Base-by-base conservation (phyloP, 30 jellyfish, hydroid and myxozoan species). In the Chrysaora quinquecirrha region DNA sequence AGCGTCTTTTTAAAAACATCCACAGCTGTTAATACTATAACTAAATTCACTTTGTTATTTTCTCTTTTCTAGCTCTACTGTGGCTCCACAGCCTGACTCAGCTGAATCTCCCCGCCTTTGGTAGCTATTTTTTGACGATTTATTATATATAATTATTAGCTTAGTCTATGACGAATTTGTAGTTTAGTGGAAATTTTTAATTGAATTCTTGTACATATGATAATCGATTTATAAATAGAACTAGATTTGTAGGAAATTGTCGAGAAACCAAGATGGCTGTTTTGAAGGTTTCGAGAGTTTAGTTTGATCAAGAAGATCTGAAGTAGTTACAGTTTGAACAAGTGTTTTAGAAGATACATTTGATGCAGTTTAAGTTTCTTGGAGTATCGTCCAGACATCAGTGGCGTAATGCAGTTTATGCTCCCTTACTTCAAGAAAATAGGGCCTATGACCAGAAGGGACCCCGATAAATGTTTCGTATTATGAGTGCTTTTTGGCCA, bases 61-160 rank as follows among this genome's bases (percentile, higher is more conserved):
- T 28, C 38, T 62, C 75, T 32, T 46, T 38, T 60, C 52, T 82
- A 91, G 98, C 64, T 91, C 98, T 47, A 78, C 98, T 0, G 98
- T 91, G 28, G 98, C 98, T 19, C 98, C 98, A 2, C 98, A 91
- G 68, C 98, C 98, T 29, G 98, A 91, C 29, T 60, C 76, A 0
- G 89, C 91, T 6, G 98, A 91, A 21, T 85, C 98, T 20, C 98
- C 98, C 10, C 95, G 88, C 21, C 95, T 90, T 1, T 91, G 98
- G 98, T 91, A 75, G 92, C 92, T 43, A 30, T 29, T 7, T 0
- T 20, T 12, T n/a, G n/a, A n/a, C n/a, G n/a, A n/a, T n/a, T n/a
- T 28, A 3, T 2, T 4, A 52, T 10, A 52, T 10, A 4, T 25
- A 2, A 3, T 10, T 4, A 20, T 19, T 19, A 3, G 68, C 29